Conservation (phyloP, 2,888 invertebrate species). For the Cantharis lateralis region DNA sequence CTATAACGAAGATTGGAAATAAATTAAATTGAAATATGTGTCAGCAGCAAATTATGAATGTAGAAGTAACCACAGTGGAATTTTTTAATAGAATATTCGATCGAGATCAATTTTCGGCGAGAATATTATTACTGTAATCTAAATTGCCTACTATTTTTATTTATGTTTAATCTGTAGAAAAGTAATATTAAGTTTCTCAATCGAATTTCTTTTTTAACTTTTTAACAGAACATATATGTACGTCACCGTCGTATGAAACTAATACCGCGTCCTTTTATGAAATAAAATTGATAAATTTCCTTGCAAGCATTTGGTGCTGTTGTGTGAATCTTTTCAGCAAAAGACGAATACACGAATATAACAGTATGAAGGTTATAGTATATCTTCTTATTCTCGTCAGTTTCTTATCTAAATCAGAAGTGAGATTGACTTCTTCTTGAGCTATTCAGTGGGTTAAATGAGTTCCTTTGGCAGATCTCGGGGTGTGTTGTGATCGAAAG, state of each 20-base stretch:
- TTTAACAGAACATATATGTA: not conserved
- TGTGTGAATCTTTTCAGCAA: constrained; percentile 11
- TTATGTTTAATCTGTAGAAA: not conserved
- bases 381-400: constrained; percentile 34
- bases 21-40: not conserved
- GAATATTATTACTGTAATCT: not conserved
- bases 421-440: constrained; percentile 36
- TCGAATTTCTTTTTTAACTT: not conserved
- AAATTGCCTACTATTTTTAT: not conserved
- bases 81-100: not conserved
- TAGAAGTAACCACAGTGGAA: not conserved
- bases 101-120: not conserved
- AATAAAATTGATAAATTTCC: constrained; percentile 4
- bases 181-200: not conserved
- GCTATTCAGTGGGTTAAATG: constrained; percentile 36
- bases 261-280: not conserved
- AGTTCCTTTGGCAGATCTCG: constrained; percentile 33
- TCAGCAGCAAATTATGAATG: not conserved
- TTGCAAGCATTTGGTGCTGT: not conserved
- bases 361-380: constrained; percentile 27
- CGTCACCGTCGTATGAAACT: not conserved
- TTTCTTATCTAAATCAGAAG: constrained; percentile 36
- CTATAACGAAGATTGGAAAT: not conserved
- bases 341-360: constrained; percentile 28
- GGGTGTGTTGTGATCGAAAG: constrained; percentile 30